phyloP scores from a whole-genome alignment of 2,888 invertebrate species.

The Alloplasta piceator region DNA sequence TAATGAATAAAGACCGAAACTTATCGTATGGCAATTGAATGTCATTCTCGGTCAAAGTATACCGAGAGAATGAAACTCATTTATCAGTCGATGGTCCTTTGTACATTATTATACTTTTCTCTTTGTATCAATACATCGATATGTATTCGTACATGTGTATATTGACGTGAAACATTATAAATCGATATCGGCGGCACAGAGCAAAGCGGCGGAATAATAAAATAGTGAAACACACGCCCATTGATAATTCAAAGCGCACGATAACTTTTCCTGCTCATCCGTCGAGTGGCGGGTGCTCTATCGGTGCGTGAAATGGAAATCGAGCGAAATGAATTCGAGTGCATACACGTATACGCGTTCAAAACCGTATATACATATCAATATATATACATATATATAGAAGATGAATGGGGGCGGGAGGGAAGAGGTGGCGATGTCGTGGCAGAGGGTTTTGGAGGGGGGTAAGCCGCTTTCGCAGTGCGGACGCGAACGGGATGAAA shows the following conservation, averaged over 20 bases:
- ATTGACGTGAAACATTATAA: conserved; percentile 53
- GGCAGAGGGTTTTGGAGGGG: conserved; percentile 39
- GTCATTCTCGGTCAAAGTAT: conserved; percentile 9
- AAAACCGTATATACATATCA: conserved; percentile 6
- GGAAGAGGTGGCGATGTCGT: conserved; percentile 39
- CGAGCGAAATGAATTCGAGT: conserved; percentile 78
- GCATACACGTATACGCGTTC: conserved; percentile 41
- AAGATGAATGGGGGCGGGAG: conserved; percentile 62
- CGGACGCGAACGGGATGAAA: conserved; percentile 55
- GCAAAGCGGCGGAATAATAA: conserved; percentile 64
- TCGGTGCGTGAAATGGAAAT: conserved; percentile 81
- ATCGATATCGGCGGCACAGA: conserved; percentile 61
- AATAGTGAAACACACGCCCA: conserved; percentile 69
- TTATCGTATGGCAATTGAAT: conserved; percentile 28
- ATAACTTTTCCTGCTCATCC: conserved; percentile 78
- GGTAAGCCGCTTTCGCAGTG: conserved; percentile 46
- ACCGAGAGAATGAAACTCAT: conserved; percentile 24
- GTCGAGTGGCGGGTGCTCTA: conserved; percentile 74
- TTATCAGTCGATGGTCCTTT: conserved; percentile 44
- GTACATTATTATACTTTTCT: conserved; percentile 33
- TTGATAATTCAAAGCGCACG: conserved; percentile 78
- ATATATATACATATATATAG: no score
- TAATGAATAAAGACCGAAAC: conserved; percentile 3
- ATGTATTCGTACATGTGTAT: conserved; percentile 11
- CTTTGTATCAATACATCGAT: neutral